Base-by-base conservation (phyloP, 2,113 vertebrate species). In the Dermatemys mawii region DNA sequence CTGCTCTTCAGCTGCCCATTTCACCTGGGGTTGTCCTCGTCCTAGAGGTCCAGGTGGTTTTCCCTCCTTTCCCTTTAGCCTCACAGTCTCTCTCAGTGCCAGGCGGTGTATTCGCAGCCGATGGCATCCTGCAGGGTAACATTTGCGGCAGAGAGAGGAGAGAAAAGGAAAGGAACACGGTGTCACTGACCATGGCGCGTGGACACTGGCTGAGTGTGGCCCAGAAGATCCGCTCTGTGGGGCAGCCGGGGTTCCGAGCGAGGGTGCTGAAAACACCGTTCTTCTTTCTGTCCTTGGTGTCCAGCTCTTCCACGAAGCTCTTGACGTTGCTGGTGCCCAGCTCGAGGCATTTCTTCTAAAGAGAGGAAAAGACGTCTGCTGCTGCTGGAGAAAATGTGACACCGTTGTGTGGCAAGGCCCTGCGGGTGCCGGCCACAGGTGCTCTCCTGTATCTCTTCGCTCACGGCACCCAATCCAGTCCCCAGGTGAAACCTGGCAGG, bases 151-250 rank as follows among this genome's bases (percentile, higher is more conserved):
- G 41, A 70, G 8, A 27, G 35, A 46, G 14, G 11, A 63, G 27
- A 90, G 41, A 12, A 44, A 24, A 21, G 41, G 14, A 44, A 24
- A 21, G 35, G 10, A 11, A 1, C n/a, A 24, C 11, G 14, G 83
- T 6, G 41, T 50, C 86, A 97, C 98, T 98, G 83, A 98, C 98
- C n/a, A 11, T 78, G n/a, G 97, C 91, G n/a, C 81, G 94, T 0
- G 96, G 97, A 50, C 96, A 97, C 90, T 98, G 97, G 91, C 97
- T 96, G 73, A 97, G 89, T 0, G 96, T 97, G 46, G 93, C 75
- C 96, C 97, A 98, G 95, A 93, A 98, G 88, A 98, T 97, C 87
- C 98, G 97, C 82, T 98, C 97, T 0, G 84, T 70, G 38, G 98
- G 98, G 17, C 78, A 84, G 38, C 81, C 22, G 0, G 93, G 97